Evolutionary conservation across 1,140 invertebrate species (phyloP).

Genomic region (Lepidotrigona ventralis): DNA sequence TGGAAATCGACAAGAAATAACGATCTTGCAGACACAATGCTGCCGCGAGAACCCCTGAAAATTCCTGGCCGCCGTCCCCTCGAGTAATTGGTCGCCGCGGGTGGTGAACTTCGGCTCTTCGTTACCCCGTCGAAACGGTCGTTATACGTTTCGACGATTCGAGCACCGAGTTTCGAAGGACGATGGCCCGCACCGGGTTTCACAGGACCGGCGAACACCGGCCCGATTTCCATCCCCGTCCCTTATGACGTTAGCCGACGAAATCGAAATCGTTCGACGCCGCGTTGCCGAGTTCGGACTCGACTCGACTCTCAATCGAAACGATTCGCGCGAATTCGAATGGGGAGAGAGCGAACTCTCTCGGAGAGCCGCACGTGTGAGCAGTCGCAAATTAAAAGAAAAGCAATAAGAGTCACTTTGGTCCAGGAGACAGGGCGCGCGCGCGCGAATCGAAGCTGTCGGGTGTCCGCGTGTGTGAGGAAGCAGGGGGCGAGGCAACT

Average conservation of each 20-base stretch:
- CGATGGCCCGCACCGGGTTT: constrained; percentile 6
- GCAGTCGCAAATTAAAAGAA: constrained; percentile 63
- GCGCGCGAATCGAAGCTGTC: constrained; percentile 33
- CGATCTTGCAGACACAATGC: constrained; percentile 54
- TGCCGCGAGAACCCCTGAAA: constrained; percentile 38
- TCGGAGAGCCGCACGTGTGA: constrained; percentile 42
- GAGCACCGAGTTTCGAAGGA: constrained; percentile 25
- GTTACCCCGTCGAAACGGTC: constrained; percentile 55
- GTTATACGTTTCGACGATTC: constrained; percentile 55
- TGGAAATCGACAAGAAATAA: constrained; percentile 60
- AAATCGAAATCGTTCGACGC: constrained; percentile 33
- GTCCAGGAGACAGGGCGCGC: constrained; percentile 35
- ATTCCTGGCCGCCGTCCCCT: constrained; percentile 48
- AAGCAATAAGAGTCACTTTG: constrained; percentile 62
- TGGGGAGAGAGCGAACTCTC: background rate
- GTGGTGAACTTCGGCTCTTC: constrained; percentile 57
- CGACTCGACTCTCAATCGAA: background rate
- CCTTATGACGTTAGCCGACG: constrained; percentile 46
- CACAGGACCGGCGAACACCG: background rate
- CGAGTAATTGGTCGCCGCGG: constrained; percentile 61
- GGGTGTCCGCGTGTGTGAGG: background rate
- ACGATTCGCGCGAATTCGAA: constrained; percentile 10
- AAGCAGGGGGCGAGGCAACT: background rate
- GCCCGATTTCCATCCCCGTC: constrained; percentile 6
- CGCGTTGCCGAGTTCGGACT: background rate